Conservation (phyloP, 2,797 vertebrate genomes). For the Coracias cyanogaster region DNA sequence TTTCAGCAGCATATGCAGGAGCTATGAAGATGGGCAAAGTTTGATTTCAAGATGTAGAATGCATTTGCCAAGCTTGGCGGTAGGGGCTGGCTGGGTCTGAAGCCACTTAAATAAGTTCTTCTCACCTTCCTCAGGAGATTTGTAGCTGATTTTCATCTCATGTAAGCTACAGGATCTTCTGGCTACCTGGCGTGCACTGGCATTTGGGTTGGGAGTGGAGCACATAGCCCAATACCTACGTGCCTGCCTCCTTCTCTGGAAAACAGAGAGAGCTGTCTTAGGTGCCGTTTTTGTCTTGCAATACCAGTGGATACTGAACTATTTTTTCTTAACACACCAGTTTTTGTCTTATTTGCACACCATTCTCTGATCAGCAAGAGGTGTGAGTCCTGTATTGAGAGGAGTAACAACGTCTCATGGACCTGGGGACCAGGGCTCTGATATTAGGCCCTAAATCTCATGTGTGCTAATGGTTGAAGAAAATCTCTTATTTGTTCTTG, state of each 20-base stretch:
- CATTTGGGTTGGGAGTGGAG: background rate
- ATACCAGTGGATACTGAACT: background rate
- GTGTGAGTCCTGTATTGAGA: background rate
- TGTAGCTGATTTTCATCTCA: background rate
- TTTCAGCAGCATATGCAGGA: background rate
- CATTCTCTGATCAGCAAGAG: background rate
- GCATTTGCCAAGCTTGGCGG: rapidly evolving
- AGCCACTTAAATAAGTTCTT: background rate
- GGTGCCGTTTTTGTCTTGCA: background rate
- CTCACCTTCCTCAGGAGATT: background rate
- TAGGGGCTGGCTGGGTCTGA: background rate
- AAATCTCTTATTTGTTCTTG: background rate
- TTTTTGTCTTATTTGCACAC: background rate
- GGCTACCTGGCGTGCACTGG: background rate
- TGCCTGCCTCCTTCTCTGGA: background rate
- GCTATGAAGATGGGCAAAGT: too few species aligned
- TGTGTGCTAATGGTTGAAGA: background rate
- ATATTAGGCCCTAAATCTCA: background rate
- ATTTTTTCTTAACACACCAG: background rate
- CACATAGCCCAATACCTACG: background rate
- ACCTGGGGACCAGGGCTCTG: background rate
- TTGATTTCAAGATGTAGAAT: background rate
- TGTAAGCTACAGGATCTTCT: background rate
- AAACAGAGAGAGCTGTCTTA: background rate
- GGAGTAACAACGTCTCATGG: rapidly evolving